Evolutionary conservation across 2,797 vertebrate species (phyloP), one percentile per base, ranked within the genome.

Genomic region (Anableps anableps): DNA sequence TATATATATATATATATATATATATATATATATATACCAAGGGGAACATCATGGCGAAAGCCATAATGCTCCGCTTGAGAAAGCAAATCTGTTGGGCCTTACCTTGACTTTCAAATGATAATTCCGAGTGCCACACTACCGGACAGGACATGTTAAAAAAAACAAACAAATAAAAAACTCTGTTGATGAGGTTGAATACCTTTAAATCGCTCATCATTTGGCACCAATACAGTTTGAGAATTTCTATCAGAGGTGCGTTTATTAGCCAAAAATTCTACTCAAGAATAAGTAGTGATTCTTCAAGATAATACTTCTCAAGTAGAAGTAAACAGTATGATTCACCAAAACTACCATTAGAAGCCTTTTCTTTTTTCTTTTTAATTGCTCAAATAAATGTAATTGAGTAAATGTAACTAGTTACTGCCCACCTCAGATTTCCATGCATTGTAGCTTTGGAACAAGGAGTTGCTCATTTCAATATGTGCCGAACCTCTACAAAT

Each of bases 171-270:
- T n/a, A n/a, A n/a, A n/a, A n/a, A 88, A 70, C 79, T 79, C 50
- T 76, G 60, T 34, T 66, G 31, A 48, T 80, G 72, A 45, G 29
- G 43, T 62, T 79, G 21, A 79, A n/a, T 64, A 41, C 23, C 47
- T 74, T 55, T 58, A 66, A 31, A 75, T 34, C 5, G 53, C 6
- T 62, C 31, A n/a, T 34, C 1, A 11, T 53, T 53, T 71, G 36
- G 21, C 64, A 72, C 19, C 19, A 26, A 34, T 34, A 23, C 14
- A 1, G 51, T 72, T 72, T 26, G 45, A 21, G 48, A 47, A 71
- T 70, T n/a, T 70, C 21, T 1, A n/a, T 70, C 5, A 70, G 66
- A 70, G 43, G 13, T 29, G 68, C 16, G 41, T 3, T 14, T 41
- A 17, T 41, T 17, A 8, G 43, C 26, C 3, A 29, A 45, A 9